These are phyloP conservation scores for Dolichotis patagonum DNA, from an alignment of 2,113 vertebrate genomes.

Conservation along the genomic window DNA sequence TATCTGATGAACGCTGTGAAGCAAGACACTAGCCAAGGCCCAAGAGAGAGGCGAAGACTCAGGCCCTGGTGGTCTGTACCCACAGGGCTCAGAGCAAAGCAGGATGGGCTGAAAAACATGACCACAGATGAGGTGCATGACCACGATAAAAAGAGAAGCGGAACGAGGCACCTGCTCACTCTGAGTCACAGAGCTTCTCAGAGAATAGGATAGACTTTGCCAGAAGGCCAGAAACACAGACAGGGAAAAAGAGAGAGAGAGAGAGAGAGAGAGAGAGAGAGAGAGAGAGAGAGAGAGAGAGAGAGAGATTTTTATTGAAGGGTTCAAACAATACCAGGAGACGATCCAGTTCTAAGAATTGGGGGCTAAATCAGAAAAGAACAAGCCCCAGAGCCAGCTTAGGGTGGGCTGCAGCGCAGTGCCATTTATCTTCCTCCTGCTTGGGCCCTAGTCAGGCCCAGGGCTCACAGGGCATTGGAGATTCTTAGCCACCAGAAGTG, in stretches of 20 bases:
- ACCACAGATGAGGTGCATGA: not conserved
- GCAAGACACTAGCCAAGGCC: not conserved
- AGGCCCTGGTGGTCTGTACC: not conserved
- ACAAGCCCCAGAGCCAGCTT: not conserved
- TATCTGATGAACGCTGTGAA: not conserved
- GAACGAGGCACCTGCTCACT: not conserved
- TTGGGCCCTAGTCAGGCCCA: too few species aligned
- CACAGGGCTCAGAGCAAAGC: not conserved
- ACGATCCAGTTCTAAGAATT: not conserved
- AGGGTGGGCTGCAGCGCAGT: not conserved
- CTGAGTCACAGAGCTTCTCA: not conserved
- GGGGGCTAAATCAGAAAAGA: not conserved
- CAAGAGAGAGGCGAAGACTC: not conserved
- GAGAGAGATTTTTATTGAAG: not conserved
- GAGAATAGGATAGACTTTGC: not conserved
- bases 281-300: not conserved
- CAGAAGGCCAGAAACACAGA: not conserved
- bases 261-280: not conserved
- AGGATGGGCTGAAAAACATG: not conserved
- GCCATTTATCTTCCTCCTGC: not conserved
- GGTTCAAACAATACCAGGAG: not conserved
- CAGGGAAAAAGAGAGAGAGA: not conserved
- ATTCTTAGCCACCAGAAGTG: not conserved
- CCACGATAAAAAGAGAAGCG: not conserved
- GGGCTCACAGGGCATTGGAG: rapidly evolving